Conservation (phyloP, 2,888 invertebrate genomes). For the Synergus laeviventris region DNA sequence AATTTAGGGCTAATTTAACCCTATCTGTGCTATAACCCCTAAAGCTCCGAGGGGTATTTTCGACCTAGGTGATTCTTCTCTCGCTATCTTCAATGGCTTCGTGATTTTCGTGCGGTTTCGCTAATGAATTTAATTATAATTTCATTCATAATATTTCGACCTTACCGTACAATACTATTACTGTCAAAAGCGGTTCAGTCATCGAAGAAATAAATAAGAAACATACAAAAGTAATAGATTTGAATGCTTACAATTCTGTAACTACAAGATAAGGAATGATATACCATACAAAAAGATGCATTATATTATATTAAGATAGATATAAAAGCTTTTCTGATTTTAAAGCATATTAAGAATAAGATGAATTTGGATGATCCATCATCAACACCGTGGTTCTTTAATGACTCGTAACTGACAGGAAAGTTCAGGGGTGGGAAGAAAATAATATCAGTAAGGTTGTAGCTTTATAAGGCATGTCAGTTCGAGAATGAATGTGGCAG, state of each 20-base stretch:
- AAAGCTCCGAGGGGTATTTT: conserved; percentile 38
- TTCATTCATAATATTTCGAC: conserved; percentile 52
- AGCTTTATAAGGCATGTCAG: conserved; percentile 30
- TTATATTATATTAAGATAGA: too few relatives aligned
- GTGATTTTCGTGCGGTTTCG: conserved; percentile 57
- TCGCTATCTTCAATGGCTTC: conserved; percentile 32
- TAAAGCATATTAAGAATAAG: neutral
- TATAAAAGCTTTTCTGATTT: neutral
- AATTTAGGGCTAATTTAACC: conserved; percentile 38
- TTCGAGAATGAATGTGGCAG: neutral
- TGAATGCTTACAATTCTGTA: too few relatives aligned
- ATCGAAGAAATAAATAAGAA: neutral
- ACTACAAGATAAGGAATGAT: too few relatives aligned
- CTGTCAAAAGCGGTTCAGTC: neutral
- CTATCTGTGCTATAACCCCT: conserved; percentile 32
- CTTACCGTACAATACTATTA: conserved; percentile 14
- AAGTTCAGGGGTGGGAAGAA: conserved; percentile 10
- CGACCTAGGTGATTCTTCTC: conserved; percentile 39
- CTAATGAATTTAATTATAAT: conserved; percentile 59
- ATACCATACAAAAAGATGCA: too few relatives aligned
- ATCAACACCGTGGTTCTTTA: conserved; percentile 8
- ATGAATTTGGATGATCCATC: conserved; percentile 6
- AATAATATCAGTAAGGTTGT: conserved; percentile 3
- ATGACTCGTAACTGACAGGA: conserved; percentile 16
- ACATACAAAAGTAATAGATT: neutral